Percentiles rank a stretch among this genome's conserved stretches.
phyloP scores from a whole-genome alignment of 1,140 invertebrate species.

The Mamestra configurata region DNA sequence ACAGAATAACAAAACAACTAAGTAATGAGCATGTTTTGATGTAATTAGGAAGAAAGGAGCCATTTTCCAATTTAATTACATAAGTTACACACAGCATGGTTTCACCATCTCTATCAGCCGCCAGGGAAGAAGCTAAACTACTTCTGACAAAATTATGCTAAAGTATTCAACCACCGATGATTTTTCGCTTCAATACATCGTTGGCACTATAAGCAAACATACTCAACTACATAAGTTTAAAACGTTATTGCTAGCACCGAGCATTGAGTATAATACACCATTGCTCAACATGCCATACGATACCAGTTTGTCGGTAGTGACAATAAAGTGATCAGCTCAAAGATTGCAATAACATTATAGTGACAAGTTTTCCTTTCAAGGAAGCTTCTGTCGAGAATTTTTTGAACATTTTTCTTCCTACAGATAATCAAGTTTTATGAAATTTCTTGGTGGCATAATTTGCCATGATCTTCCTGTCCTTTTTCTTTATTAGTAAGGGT shows the following conservation, averaged over 20 bases:
- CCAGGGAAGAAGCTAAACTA: background rate
- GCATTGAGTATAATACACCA: background rate
- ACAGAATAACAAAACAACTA: too few relatives aligned
- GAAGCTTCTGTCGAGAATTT: too few relatives aligned
- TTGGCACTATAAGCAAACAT: background rate
- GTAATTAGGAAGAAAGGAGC: too few relatives aligned
- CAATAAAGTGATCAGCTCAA: background rate
- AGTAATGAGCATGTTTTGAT: too few relatives aligned
- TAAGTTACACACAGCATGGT: too few relatives aligned
- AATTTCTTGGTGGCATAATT: too few relatives aligned
- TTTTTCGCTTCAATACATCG: background rate
- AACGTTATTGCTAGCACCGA: background rate
- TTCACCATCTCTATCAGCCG: too few relatives aligned
- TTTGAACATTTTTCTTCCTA: too few relatives aligned
- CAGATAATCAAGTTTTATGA: too few relatives aligned
- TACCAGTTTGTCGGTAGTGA: slow-evolving; percentile 14
- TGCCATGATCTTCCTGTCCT: too few relatives aligned
- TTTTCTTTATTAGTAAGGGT: too few relatives aligned
- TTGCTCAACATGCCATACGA: background rate
- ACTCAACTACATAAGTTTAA: background rate
- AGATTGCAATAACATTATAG: background rate
- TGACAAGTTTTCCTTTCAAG: background rate
- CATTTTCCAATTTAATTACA: too few relatives aligned
- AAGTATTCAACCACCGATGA: background rate
- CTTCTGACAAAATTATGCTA: background rate